Conservation (phyloP, 2,797 vertebrate species). For the Acanthornis magna region DNA sequence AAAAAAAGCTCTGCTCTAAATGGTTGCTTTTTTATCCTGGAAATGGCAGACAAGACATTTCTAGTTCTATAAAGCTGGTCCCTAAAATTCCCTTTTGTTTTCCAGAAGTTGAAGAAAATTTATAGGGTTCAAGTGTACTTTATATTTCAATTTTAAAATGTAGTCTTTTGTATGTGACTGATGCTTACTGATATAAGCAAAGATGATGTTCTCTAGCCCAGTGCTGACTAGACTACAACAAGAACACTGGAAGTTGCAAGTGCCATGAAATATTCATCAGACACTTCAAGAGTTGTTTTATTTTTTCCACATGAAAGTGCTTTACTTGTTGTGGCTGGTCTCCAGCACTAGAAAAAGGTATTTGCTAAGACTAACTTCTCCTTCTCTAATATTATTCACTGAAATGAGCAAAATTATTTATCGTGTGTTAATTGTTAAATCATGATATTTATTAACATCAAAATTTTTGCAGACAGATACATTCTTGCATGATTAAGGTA, state of each 20-base stretch:
- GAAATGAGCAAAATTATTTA: background rate
- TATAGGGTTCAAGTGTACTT: background rate
- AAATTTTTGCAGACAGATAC: background rate
- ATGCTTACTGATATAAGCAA: constrained; percentile 8
- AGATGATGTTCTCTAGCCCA: background rate
- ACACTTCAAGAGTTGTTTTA: constrained; percentile 5
- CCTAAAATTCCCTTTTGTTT: background rate
- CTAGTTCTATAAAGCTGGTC: background rate
- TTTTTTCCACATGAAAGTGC: constrained; percentile 5
- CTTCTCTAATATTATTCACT: background rate
- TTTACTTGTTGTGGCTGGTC: background rate
- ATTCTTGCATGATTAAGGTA: background rate
- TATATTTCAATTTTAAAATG: constrained; percentile 24
- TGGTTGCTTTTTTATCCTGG: background rate
- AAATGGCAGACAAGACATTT: background rate
- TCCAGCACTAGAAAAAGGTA: background rate
- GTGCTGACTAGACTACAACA: background rate
- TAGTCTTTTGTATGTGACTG: background rate
- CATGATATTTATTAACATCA: background rate
- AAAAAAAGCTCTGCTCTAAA: background rate
- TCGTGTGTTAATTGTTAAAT: background rate
- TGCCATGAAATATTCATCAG: constrained; percentile 54
- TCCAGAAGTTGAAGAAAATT: background rate
- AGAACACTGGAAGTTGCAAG: background rate
- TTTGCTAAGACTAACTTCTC: background rate